phyloP scores from a whole-genome alignment of 2,113 vertebrate genomes.

The Falco punctatus region DNA sequence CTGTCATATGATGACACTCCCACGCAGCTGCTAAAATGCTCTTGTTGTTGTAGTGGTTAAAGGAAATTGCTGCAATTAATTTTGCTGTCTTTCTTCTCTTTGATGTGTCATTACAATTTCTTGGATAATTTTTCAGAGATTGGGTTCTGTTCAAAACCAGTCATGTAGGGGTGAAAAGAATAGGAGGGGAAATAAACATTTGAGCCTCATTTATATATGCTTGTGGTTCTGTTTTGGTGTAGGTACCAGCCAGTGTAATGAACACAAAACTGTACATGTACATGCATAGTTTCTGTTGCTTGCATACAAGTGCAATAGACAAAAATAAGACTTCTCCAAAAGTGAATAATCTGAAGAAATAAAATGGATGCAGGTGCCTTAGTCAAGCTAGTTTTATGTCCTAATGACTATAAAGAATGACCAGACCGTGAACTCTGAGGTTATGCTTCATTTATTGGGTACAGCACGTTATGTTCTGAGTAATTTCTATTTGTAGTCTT shows the following conservation, averaged over 20 bases:
- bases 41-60: constrained; percentile 51
- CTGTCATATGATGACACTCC: constrained; percentile 66
- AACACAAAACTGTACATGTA: background rate
- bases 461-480: constrained; percentile 65
- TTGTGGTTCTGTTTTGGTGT: background rate
- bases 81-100: constrained; percentile 70
- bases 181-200: background rate
- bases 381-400: constrained; percentile 70
- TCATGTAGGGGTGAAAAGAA: constrained; percentile 9
- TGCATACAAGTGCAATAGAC: background rate
- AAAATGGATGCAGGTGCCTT: constrained; percentile 74
- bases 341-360: constrained; percentile 34
- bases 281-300: background rate
- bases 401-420: constrained; percentile 67
- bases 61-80: constrained; percentile 77
- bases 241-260: background rate
- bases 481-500: constrained; percentile 66
- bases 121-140: constrained; percentile 43
- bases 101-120: constrained; percentile 67
- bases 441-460: constrained; percentile 54
- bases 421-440: constrained; percentile 73
- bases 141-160: constrained; percentile 57
- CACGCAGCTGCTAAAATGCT: constrained; percentile 62
- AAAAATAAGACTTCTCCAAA: constrained; percentile 11
- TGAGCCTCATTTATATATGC: background rate